Evolutionary conservation across 2,113 vertebrate genomes (phyloP).

Genomic region (Pandion haliaetus): DNA sequence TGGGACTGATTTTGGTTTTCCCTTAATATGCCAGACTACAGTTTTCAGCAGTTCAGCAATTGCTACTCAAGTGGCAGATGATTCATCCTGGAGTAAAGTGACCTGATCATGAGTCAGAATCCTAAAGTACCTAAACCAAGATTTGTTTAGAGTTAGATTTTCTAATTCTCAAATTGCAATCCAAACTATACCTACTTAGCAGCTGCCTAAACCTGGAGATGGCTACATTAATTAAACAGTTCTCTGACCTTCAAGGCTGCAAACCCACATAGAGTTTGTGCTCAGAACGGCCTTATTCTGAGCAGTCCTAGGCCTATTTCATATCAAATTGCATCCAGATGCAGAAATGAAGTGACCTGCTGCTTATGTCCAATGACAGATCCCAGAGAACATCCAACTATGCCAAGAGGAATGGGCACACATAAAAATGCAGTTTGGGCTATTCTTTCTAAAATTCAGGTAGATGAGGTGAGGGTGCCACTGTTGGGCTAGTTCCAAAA

Average conservation of each 20-base stretch:
- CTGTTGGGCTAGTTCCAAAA: background rate
- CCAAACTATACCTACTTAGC: background rate
- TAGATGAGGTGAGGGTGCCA: background rate
- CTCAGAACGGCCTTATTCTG: background rate
- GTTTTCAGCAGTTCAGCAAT: background rate
- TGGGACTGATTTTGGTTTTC: background rate
- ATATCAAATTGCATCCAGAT: background rate
- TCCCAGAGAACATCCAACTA: background rate
- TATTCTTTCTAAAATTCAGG: background rate
- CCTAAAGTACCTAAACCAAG: background rate
- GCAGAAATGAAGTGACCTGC: background rate
- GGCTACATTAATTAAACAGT: background rate
- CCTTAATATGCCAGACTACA: background rate
- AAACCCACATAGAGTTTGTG: background rate
- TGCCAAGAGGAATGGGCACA: background rate
- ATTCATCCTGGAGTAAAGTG: constrained; percentile 6
- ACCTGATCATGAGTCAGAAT: constrained; percentile 35
- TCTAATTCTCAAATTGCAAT: background rate
- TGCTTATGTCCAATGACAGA: background rate
- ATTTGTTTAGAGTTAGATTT: background rate
- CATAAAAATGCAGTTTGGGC: background rate
- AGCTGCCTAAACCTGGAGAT: background rate
- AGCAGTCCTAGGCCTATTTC: background rate
- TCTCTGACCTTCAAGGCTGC: background rate
- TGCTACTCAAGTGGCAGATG: background rate